phyloP scores from a whole-genome alignment of 2,797 vertebrate genomes.

The Falco peregrinus region DNA sequence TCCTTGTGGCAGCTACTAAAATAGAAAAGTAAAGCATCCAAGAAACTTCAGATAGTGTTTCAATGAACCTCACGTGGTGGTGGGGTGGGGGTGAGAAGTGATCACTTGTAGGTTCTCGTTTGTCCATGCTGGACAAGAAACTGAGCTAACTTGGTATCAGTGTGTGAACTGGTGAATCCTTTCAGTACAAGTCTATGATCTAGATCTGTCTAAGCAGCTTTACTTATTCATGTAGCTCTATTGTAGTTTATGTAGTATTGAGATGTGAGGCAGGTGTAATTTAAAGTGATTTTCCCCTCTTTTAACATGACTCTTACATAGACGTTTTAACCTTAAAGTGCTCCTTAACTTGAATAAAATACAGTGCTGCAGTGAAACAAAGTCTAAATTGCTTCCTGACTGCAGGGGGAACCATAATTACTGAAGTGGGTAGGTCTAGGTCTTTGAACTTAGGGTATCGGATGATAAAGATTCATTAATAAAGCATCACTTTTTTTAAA shows the following conservation, averaged over 20 bases:
- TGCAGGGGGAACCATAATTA: not conserved
- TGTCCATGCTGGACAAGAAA: not conserved
- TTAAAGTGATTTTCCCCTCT: not conserved
- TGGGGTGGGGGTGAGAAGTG: fast-evolving
- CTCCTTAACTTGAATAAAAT: not conserved
- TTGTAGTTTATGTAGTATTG: not conserved
- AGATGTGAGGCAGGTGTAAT: not conserved
- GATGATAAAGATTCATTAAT: not conserved
- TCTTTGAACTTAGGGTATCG: not conserved
- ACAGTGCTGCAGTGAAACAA: not conserved
- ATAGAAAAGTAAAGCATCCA: not conserved
- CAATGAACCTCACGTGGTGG: not conserved
- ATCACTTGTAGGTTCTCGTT: not conserved
- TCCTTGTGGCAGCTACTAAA: not conserved
- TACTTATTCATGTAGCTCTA: not conserved
- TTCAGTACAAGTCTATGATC: not conserved
- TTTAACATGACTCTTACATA: not conserved
- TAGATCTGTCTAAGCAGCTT: not conserved
- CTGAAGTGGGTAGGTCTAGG: not conserved
- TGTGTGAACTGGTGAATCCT: not conserved
- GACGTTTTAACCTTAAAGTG: not conserved
- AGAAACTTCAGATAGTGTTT: not conserved
- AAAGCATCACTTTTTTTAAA: not conserved
- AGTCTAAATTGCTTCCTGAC: not conserved
- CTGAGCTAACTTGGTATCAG: not conserved